phyloP scores from a whole-genome alignment of 2,888 invertebrate genomes.

The Drosophila multiciliata region DNA sequence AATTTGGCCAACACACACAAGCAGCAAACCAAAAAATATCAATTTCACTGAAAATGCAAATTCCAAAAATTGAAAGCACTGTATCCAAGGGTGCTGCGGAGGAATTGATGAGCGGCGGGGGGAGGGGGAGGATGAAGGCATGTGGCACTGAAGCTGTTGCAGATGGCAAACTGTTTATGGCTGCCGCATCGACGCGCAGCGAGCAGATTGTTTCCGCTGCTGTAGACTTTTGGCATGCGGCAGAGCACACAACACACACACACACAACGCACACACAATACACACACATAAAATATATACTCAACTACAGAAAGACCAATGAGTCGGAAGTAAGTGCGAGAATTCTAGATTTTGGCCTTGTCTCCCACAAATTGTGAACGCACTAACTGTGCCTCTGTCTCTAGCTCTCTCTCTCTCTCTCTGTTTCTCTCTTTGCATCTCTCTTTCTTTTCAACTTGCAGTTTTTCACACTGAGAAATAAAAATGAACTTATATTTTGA shows the following conservation, averaged over 20 bases:
- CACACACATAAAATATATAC: constrained; percentile 15
- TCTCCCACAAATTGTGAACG: constrained; percentile 21
- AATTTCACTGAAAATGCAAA: constrained; percentile 78
- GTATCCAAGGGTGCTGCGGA: constrained; percentile 1
- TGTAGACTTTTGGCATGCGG: constrained; percentile 71
- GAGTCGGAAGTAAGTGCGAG: constrained; percentile 77
- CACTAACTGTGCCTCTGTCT: constrained; percentile 14
- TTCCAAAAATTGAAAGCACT: constrained; percentile 64
- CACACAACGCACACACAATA: constrained; percentile 15
- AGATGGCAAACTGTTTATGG: constrained; percentile 69
- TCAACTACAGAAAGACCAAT: constrained; percentile 57
- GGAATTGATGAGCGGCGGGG: background rate
- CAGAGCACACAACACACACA: constrained; percentile 23
- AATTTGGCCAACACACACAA: constrained; percentile 40
- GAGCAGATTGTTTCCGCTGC: constrained; percentile 78
- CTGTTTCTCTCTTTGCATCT: background rate
- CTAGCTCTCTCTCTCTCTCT: background rate
- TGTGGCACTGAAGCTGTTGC: constrained; percentile 26
- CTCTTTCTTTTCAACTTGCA: constrained; percentile 1
- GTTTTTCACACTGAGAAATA: background rate
- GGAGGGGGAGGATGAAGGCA: background rate
- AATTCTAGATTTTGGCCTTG: constrained; percentile 53
- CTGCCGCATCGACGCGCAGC: constrained; percentile 74
- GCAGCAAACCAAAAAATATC: constrained; percentile 56
- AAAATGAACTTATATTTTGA: background rate